Evolutionary conservation across 2,113 vertebrate genomes (phyloP).

Genomic region (Triplophysa siluroides): DNA sequence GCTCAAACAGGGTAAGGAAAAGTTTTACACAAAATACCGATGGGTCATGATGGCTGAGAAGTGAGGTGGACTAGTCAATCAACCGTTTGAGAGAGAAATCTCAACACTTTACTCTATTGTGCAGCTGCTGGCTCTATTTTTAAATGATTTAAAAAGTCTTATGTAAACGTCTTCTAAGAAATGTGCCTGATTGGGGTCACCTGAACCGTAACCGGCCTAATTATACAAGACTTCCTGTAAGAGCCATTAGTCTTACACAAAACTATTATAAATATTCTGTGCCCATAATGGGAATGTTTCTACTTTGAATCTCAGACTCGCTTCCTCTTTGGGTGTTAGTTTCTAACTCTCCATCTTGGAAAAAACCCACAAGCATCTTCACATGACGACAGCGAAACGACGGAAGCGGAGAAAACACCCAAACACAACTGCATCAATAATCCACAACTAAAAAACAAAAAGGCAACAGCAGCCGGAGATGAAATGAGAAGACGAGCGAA

Average conservation of each 20-base stretch:
- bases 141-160: no score
- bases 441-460: constrained; percentile 8
- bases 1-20: not conserved
- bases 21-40: no score
- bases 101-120: no score
- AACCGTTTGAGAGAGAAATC: no score
- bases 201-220: no score
- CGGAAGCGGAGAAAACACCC: not conserved
- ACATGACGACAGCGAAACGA: constrained; percentile 4
- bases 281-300: not conserved
- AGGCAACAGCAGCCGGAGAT: not conserved
- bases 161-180: no score
- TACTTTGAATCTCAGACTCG: not conserved
- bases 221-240: no score
- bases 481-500: not conserved
- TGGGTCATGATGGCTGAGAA: no score
- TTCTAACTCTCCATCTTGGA: not conserved
- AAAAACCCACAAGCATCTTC: not conserved
- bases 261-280: not conserved
- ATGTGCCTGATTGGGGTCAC: no score
- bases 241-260: not conserved
- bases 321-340: not conserved
- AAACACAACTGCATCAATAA: constrained; percentile 11
- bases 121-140: no score
- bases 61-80: no score